A percentile compares a stretch with the other conserved stretches of the same genome.
These are phyloP conservation scores for Silurus meridionalis DNA, from an alignment of 2,113 vertebrate genomes.

Conservation along the genomic window DNA sequence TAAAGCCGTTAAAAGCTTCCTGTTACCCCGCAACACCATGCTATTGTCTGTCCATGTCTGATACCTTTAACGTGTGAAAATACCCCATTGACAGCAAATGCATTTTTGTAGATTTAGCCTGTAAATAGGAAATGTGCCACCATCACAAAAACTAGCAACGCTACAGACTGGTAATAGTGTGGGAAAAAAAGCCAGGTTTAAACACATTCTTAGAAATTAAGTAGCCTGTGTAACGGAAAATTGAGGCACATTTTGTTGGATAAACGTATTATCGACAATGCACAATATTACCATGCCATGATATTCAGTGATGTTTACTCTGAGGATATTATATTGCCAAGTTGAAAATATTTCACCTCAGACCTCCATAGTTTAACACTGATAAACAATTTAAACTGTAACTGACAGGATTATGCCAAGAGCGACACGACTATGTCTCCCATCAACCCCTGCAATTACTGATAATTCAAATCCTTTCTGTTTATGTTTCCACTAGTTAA, in stretches of 20 bases:
- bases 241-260: background rate
- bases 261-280: background rate
- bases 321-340: background rate
- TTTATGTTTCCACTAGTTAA: no score
- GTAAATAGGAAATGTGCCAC: conserved; percentile 26
- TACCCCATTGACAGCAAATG: conserved; percentile 30
- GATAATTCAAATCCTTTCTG: no score
- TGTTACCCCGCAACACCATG: conserved; percentile 37
- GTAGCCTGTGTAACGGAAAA: background rate
- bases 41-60: conserved; percentile 25
- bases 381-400: no score
- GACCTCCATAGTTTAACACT: no score
- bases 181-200: background rate
- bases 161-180: background rate
- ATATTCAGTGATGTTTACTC: background rate
- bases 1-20: conserved; percentile 43
- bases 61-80: conserved; percentile 23
- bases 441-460: no score
- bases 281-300: background rate
- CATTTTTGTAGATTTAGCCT: conserved; percentile 19
- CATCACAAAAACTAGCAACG: conserved; percentile 14
- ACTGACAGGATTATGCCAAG: no score
- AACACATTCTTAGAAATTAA: background rate
- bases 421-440: no score
- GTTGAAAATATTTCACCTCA: no score